Base-by-base conservation (phyloP, 2,888 invertebrate species). In the Drosophila melanocephala region DNA sequence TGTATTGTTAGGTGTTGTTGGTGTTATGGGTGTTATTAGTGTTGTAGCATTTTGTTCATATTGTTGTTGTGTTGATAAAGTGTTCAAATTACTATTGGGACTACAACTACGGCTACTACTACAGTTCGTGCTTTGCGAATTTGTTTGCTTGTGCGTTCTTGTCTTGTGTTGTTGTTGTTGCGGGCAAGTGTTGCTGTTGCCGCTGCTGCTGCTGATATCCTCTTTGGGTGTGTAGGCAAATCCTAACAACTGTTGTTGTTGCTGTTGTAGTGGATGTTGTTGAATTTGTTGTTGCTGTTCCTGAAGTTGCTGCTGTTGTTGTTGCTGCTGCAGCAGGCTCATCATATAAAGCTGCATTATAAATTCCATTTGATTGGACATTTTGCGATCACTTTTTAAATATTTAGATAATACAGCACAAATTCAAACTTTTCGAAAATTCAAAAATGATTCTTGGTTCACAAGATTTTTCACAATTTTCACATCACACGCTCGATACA, bases 41-140 rank as follows among this genome's bases (percentile, higher is more conserved):
- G 79, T 65, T 79, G 78, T 69, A 66, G 75, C 65, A 44, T 51
- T 57, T 72, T 68, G 70, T 72, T 77, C 75, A 75, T 75, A 70
- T 77, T 75, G 77, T 67, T 76, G 67, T 44, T 58, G 58, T 64
- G 37, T 26, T 64, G 77, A 63, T 62, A 77, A 81, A 79, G 80
- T 83, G 82, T 90, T 92, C 88, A 87, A 91, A 92, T 92, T 92
- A 93, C 92, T 92, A 92, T 93, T 93, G 86, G 92, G 92, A 93
- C 93, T 93, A 92, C 93, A 87, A 92, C 93, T 93, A 93, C 93
- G 88, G 91, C 93, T 92, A 92, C 93, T 92, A 93, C 93, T 93
- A 93, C 93, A 89, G 91, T 91, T 92, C 81, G 84, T 85, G 79
- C 84, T 90, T 90, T 93, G 92, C 84, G 92, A 92, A 82, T 87